Conservation (phyloP, 2,113 vertebrate genomes). For the Corythaeola cristata region DNA sequence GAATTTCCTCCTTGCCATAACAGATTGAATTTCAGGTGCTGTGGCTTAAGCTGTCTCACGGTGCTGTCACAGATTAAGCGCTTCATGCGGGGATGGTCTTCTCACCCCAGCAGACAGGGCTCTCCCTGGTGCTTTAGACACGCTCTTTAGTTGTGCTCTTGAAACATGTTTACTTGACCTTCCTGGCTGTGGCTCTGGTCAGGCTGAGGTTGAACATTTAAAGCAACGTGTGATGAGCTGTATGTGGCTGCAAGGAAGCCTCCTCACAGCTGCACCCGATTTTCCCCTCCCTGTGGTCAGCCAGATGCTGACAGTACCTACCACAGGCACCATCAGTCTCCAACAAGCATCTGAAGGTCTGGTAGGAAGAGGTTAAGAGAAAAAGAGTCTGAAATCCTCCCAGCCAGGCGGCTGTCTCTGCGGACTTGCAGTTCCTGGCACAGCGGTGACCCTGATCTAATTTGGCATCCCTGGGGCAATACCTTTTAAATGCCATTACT, state of each 20-base stretch:
- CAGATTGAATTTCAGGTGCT: background rate
- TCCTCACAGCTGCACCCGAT: background rate
- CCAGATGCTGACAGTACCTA: background rate
- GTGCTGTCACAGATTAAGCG: background rate
- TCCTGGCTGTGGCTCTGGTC: background rate
- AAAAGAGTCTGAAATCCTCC: background rate
- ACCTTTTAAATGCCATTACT: background rate
- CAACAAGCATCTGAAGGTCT: background rate
- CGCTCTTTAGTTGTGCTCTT: background rate
- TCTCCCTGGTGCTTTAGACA: background rate
- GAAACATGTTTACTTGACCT: background rate
- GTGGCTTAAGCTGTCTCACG: background rate
- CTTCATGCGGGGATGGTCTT: background rate
- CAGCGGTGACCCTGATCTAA: background rate
- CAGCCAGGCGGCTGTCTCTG: background rate
- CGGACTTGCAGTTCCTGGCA: background rate
- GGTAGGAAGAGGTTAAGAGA: background rate
- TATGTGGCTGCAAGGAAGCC: rapidly evolving
- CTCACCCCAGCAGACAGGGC: background rate
- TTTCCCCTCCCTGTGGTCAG: background rate
- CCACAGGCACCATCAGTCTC: background rate
- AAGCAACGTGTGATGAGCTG: rapidly evolving
- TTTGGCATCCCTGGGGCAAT: background rate
- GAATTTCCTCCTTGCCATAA: background rate
- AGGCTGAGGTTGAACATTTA: background rate